Conservation (phyloP, 2,888 invertebrate species). For the Dorcus hopei region DNA sequence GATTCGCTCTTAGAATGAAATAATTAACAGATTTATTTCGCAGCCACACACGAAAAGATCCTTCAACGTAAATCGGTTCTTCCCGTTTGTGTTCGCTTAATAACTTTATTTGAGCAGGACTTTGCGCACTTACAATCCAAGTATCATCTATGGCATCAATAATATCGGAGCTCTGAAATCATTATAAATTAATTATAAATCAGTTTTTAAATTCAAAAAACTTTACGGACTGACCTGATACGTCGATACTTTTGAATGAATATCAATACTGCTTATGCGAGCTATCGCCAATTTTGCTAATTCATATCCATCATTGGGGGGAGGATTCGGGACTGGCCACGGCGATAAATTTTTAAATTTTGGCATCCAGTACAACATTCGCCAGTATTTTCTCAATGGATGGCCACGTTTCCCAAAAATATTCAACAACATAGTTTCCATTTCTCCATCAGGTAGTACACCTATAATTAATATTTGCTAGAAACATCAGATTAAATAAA, state of each 20-base stretch:
- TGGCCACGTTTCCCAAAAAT: conserved; percentile 78
- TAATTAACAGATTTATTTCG: conserved; percentile 73
- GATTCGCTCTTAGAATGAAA: conserved; percentile 75
- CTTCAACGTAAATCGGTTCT: conserved; percentile 76
- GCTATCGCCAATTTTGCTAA: conserved; percentile 79
- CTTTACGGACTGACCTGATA: conserved; percentile 49
- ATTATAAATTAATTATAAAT: conserved; percentile 15
- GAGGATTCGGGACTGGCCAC: conserved; percentile 73
- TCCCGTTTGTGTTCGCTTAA: conserved; percentile 60
- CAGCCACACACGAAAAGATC: conserved; percentile 79
- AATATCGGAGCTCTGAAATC: conserved; percentile 62
- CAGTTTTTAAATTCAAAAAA: not conserved
- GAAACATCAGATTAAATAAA: not conserved
- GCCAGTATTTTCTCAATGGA: conserved; percentile 71
- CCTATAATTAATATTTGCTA: conserved; percentile 28
- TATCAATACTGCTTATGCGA: conserved; percentile 81
- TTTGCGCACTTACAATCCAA: conserved; percentile 89
- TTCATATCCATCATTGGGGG: conserved; percentile 75
- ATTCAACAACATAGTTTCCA: conserved; percentile 76
- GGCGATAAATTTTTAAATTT: conserved; percentile 90
- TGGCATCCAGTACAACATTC: conserved; percentile 89
- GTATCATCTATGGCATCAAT: conserved; percentile 80
- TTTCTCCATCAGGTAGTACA: conserved; percentile 88
- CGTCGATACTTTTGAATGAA: conserved; percentile 61
- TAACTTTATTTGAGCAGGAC: conserved; percentile 69